Evolutionary conservation across 2,113 vertebrate genomes (phyloP), one percentile per base, ranked within the genome.

Genomic region (Aspidoscelis tigris): DNA sequence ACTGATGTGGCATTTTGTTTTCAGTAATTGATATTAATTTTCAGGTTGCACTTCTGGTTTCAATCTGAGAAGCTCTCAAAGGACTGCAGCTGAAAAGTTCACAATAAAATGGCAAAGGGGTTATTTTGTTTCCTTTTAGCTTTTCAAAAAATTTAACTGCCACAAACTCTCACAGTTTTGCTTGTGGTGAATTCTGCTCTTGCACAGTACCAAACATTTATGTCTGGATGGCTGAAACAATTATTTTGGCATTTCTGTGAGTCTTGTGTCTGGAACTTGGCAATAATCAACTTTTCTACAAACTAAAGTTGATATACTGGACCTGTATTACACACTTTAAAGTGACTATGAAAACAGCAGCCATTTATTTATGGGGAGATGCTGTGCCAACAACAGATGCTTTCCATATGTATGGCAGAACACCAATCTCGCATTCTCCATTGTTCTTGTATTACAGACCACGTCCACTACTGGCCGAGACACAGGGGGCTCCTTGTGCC

Each of bases 121-220:
- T 82, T 93, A 85, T 91, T 94, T 86, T 85, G 83, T 91, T 92
- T 88, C 87, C 82, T 91, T 94, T 92, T 93, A 91, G 90, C 94
- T 93, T 88, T 84, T 71, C 86, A 89, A 91, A 82, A 78, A 53
- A 87, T 92, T 87, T 89, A 84, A 89, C 85, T 90, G 90, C 88
- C 89, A 88, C 84, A 88, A 89, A 92, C 90, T 95, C 92, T 93
- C 88, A 84, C 81, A 87, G 86, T 87, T 83, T 85, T 90, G 93
- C 85, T 83, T 91, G 65, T 78, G 90, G 93, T 92, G 90, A 89
- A 92, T 93, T 84, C 86, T 80, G 71, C 77, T 86, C 87, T 93
- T 88, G 92, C 83, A 85, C 84, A 88, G 86, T 75, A 92, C 86
- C 92, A 94, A 93, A 89, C 83, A 84, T 77, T 82, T 88, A 87